These are phyloP conservation scores for Dendrolimus punctatus DNA, from an alignment of 1,140 invertebrate species.

Conservation along the genomic window DNA sequence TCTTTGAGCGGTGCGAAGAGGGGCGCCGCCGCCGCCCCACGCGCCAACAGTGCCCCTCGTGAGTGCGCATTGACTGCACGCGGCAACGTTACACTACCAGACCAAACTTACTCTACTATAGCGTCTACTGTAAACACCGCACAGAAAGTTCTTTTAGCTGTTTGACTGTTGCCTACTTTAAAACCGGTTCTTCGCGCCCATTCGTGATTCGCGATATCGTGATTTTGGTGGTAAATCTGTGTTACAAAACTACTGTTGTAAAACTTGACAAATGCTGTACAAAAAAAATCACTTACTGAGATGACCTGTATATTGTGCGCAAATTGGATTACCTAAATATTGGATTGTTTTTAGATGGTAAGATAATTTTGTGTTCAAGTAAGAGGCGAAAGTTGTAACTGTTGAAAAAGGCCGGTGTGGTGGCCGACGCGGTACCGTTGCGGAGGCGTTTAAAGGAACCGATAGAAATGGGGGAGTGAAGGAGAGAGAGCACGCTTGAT, in stretches of 20 bases:
- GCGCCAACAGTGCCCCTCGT: conserved; percentile 19
- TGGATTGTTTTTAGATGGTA: conserved; percentile 30
- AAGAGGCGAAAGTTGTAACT: conserved; percentile 25
- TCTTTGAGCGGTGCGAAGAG: conserved; percentile 28
- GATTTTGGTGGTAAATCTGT: no score
- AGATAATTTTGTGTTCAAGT: conserved; percentile 19
- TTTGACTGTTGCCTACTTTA: conserved; percentile 26
- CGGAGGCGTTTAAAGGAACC: conserved; percentile 42
- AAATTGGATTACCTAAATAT: conserved; percentile 37
- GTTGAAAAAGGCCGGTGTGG: conserved; percentile 12
- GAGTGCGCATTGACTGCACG: conserved; percentile 31
- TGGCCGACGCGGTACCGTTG: conserved; percentile 21
- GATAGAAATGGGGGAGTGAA: conserved; percentile 47
- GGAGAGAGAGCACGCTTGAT: conserved; percentile 43
- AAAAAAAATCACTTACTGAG: conserved; percentile 10
- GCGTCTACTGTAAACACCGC: no score
- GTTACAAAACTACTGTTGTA: no score
- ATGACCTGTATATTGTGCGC: conserved; percentile 34
- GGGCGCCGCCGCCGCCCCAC: conserved; percentile 27
- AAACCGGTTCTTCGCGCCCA: conserved; percentile 33
- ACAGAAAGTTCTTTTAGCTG: no score
- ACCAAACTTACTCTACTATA: not conserved
- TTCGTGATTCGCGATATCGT: no score
- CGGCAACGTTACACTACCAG: conserved; percentile 32
- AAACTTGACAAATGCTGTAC: no score